Evolutionary conservation across 2,888 invertebrate species (phyloP), one percentile per base, ranked within the genome.

Genomic region (Megastigmus dorsalis): DNA sequence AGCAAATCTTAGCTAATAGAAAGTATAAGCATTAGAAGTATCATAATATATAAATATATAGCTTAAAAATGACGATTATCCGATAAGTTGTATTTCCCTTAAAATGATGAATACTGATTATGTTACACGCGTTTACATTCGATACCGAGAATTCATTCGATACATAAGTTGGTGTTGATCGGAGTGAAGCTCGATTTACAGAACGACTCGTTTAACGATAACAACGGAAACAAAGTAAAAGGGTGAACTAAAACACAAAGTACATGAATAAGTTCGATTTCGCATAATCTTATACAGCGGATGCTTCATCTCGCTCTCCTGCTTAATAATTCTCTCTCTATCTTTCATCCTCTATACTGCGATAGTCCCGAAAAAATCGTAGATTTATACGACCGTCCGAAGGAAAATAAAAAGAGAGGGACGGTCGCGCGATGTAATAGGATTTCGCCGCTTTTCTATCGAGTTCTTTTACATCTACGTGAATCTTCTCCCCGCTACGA

Each of bases 51-150:
- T 57, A 52, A 52, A 68, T 36, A 13, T 48, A 7, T 20, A 4
- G 15, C 36, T 10, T 23, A 30, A 45, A 43, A 41, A 26, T 18
- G 20, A 55, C 20, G 33, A 48, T 38, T 36, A 48, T n/a, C n/a
- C n/a, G n/a, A n/a, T n/a, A n/a, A n/a, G n/a, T n/a, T n/a, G n/a
- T n/a, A n/a, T n/a, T n/a, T n/a, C n/a, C 36, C 15, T 23, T 41
- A 45, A 43, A 41, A 26, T 18, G 20, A 55, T 30, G 33, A 48
- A 50, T 36, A 48, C n/a, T 43, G 36, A 43, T n/a, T 71, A 60
- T 55, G 57, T 57, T 57, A 57, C 48, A 55, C 45, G 54, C 43
- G 33, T 54, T 54, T 43, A 41, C 26, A 38, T 15, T 69, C 28
- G n/a, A 36, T n/a, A n/a, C n/a, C n/a, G n/a, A 28, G 15, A 57